Evolutionary conservation across 2,888 invertebrate species (phyloP).

Genomic region (Leptopilina syphax): DNA sequence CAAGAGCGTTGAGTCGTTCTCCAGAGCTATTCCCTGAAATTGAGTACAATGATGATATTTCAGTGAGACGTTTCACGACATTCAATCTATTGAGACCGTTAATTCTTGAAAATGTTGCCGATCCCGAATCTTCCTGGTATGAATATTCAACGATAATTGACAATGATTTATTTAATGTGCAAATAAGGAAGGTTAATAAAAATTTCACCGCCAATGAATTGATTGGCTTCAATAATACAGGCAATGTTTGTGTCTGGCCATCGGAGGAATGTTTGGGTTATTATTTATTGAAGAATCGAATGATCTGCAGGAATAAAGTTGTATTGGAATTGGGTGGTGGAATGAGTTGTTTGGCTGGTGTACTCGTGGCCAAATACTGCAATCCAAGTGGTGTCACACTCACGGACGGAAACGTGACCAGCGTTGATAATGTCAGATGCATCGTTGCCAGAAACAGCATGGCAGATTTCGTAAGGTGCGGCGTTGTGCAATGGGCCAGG

Average conservation of each 20-base stretch:
- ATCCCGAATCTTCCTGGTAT: constrained; percentile 78
- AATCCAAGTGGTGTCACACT: constrained; percentile 82
- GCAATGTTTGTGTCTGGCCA: constrained; percentile 89
- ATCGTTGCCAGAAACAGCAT: constrained; percentile 83
- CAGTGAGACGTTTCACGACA: constrained; percentile 75
- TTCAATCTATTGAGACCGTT: constrained; percentile 72
- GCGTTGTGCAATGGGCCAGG: constrained; percentile 73
- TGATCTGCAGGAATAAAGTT: constrained; percentile 82
- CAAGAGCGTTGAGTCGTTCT: constrained; percentile 79
- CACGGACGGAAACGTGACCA: constrained; percentile 88
- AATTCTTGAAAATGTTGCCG: constrained; percentile 63
- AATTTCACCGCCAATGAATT: constrained; percentile 84
- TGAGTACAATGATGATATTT: constrained; percentile 66
- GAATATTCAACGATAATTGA: constrained; percentile 80
- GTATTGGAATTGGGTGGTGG: constrained; percentile 90
- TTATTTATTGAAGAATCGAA: constrained; percentile 82
- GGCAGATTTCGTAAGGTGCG: constrained; percentile 77
- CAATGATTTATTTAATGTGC: constrained; percentile 78
- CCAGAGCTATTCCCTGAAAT: constrained; percentile 53
- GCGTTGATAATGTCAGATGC: constrained; percentile 84
- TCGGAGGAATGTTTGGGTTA: constrained; percentile 87
- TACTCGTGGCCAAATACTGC: constrained; percentile 84
- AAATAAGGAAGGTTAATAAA: constrained; percentile 81
- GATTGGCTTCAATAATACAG: constrained; percentile 90
- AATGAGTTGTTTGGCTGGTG: constrained; percentile 89